Evolutionary conservation across 2,888 invertebrate species (phyloP), one percentile per base, ranked within the genome.

Genomic region (Lasioglossum vierecki): DNA sequence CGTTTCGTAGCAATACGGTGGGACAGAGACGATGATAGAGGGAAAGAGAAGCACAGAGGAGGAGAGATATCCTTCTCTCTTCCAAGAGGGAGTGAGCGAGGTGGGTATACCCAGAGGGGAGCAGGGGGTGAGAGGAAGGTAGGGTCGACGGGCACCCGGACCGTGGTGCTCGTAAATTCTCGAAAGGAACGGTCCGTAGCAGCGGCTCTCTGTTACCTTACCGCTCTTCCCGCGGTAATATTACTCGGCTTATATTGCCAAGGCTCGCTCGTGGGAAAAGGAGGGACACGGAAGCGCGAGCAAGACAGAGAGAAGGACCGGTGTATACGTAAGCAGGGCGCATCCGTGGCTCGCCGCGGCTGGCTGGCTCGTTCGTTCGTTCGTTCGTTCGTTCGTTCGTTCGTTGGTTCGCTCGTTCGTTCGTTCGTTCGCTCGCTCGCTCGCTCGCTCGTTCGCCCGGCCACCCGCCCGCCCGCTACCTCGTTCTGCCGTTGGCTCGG

Each of bases 171-270:
- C 90, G 90, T 90, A 90, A 90, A 90, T 90, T 90, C 90, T 90
- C 89, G 86, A 91, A 90, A 90, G 90, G 90, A 90, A 90, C 90
- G 90, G 89, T 89, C 89, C 90, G 89, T 84, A 89, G 89, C 90
- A 88, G 90, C 85, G 90, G 89, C 90, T 90, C 89, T 90, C 90
- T 89, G 90, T 90, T 90, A 90, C 90, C 90, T 90, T 90, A 87
- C 90, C 89, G 89, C 89, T 89, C 90, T 89, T 88, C 89, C 90
- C 90, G 90, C 90, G 91, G 91, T 90, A 90, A 90, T 90, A 90
- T 90, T 90, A 90, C 90, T 90, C 90, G 90, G 90, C 89, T 90
- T 90, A 90, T 90, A 90, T 90, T 90, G 90, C 90, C 82, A 76
- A 86, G 84, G 81, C 87, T 85, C 83, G 81, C 22, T 79, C 87